Conservation (phyloP, 2,113 vertebrate genomes). For the Hepsetus odoe region DNA sequence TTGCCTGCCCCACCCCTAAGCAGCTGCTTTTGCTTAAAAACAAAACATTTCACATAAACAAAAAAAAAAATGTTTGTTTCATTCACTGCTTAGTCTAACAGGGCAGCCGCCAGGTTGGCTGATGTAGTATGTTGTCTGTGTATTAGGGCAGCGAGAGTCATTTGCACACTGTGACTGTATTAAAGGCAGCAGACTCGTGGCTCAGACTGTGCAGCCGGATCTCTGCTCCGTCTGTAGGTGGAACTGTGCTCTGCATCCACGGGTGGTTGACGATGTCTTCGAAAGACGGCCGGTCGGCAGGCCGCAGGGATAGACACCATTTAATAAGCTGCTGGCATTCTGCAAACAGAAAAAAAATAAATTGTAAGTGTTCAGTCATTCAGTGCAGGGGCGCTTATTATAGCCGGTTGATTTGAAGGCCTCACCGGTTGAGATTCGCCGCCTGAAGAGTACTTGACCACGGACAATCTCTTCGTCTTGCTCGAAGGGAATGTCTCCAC, state of each 20-base stretch:
- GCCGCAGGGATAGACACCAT: slow-evolving; percentile 87
- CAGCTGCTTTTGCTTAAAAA: slow-evolving; percentile 27
- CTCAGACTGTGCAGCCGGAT: slow-evolving; percentile 90
- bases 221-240: slow-evolving; percentile 79
- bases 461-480: slow-evolving; percentile 87
- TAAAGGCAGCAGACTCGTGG: slow-evolving; percentile 74
- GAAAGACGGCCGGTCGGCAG: slow-evolving; percentile 87
- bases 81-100: slow-evolving; percentile 25
- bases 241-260: slow-evolving; percentile 85
- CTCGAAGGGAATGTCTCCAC: slow-evolving; percentile 92
- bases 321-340: slow-evolving; percentile 92
- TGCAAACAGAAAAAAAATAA: slow-evolving; percentile 57
- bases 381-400: no score
- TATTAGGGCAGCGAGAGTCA: slow-evolving; percentile 51
- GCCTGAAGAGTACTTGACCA: slow-evolving; percentile 88
- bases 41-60: slow-evolving; percentile 39
- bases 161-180: slow-evolving; percentile 62
- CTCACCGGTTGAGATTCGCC: slow-evolving; percentile 84
- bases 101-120: slow-evolving; percentile 11
- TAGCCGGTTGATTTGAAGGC: not conserved
- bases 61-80: slow-evolving; percentile 32
- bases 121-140: slow-evolving; percentile 22
- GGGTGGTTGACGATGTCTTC: slow-evolving; percentile 92
- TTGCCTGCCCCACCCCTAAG: not conserved
- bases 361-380: not conserved